phyloP scores from a whole-genome alignment of 2,797 vertebrate genomes.

The Ctenopoma kingsleyae region DNA sequence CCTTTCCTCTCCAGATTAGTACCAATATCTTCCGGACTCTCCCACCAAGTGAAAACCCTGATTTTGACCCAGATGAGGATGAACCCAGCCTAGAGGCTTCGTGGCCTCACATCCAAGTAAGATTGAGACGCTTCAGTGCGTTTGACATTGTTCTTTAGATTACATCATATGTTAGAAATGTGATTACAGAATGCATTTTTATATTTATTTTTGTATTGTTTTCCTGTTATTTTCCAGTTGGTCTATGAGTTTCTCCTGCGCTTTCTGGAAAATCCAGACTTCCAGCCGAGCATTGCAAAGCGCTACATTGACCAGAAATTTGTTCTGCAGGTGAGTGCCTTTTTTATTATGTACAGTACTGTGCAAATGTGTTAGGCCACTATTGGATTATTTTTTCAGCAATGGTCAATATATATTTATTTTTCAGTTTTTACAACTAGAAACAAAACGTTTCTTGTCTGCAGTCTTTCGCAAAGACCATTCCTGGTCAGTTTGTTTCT shows the following conservation, averaged over 20 bases:
- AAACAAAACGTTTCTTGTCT: too few relatives aligned
- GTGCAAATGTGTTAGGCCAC: too few relatives aligned
- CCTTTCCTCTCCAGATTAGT: slow-evolving; percentile 87
- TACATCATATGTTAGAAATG: not conserved
- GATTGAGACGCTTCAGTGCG: not conserved
- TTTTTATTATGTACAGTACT: not conserved
- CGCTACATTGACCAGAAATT: slow-evolving; percentile 97
- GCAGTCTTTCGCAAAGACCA: too few relatives aligned
- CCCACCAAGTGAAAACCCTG: slow-evolving; percentile 97
- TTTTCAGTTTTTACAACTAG: too few relatives aligned
- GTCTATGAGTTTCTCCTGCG: slow-evolving; percentile 98
- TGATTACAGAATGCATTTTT: not conserved
- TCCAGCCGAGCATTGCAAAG: slow-evolving; percentile 97
- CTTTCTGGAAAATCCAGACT: slow-evolving; percentile 97
- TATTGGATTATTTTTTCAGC: too few relatives aligned
- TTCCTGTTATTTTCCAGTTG: slow-evolving; percentile 83
- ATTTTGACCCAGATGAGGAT: slow-evolving; percentile 99
- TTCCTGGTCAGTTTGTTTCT: too few relatives aligned
- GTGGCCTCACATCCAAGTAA: slow-evolving; percentile 98
- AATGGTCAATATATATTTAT: too few relatives aligned
- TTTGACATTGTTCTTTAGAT: not conserved
- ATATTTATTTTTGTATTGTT: not conserved
- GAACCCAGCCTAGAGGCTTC: slow-evolving; percentile 97
- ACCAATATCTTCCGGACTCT: slow-evolving; percentile 97
- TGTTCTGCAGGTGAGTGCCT: slow-evolving; percentile 93